Evolutionary conservation across 2,888 invertebrate genomes (phyloP), one percentile per base, ranked within the genome.

Genomic region (Tenthredo livida): DNA sequence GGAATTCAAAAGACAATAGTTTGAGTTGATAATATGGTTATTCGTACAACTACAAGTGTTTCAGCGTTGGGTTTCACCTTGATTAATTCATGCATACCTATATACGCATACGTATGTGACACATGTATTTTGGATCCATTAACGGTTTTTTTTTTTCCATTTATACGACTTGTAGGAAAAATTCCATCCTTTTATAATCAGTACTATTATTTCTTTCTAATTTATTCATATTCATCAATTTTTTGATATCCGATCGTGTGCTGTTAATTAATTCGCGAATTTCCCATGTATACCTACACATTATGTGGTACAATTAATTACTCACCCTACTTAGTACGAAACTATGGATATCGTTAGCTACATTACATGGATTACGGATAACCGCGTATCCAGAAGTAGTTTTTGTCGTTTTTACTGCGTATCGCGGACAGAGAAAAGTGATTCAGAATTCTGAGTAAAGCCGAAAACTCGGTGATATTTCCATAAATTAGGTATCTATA

Each of bases 381-480:
- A 37, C 7, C 37, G 37, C 37, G 37, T 37, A 7, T 37, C 37
- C 6, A 37, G 7, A 37, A 37, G 0, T 37, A 37, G 37, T 37
- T 37, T 37, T 37, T 37, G 25, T 61, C 61, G 25, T 25, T 12
- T 61, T 61, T 25, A 10, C 21, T 21, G 25, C 25, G n/a, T n/a
- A n/a, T n/a, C n/a, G 9, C 29, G 9, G 15, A 0, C 0, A 4
- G 21, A 5, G 21, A 12, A 25, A 29, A 1, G 47, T 75, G 75
- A 75, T 75, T 75, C 75, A 75, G 10, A 29, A 10, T 75, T 75
- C 47, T 50, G 10, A 40, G 75, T 73, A 47, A 47, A 40, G 47
- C 43, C 43, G 6, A 73, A 73, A 73, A 37, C 37, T 70, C 43
- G 10, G 25, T 9, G 43, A 73, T 73, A n/a, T 70, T 6, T 70